phyloP scores from a whole-genome alignment of 2,888 invertebrate genomes.

The Stenolophus ochropezus region DNA sequence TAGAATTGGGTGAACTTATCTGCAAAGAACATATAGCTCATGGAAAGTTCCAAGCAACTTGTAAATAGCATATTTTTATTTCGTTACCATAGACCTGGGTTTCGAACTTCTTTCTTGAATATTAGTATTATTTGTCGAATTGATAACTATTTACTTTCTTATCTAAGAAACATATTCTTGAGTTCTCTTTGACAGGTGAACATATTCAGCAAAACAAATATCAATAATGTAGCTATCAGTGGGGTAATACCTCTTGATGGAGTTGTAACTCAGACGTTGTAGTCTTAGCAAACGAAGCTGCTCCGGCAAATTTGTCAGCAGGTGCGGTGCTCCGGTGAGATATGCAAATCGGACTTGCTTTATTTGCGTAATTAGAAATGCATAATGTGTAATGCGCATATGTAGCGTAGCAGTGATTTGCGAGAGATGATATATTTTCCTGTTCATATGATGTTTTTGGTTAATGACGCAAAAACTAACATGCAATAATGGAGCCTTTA shows the following conservation, averaged over 20 bases:
- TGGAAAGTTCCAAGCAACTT: no score
- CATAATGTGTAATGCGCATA: conserved; percentile 39
- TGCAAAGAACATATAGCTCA: no score
- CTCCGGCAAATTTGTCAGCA: conserved; percentile 19
- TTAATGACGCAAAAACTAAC: background rate
- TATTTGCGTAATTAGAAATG: conserved; percentile 30
- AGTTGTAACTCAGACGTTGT: background rate
- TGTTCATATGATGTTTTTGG: background rate
- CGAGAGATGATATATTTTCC: conserved; percentile 2
- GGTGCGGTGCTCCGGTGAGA: conserved; percentile 11
- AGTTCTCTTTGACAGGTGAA: no score
- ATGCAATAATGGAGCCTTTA: background rate
- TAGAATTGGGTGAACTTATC: no score
- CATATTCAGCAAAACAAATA: background rate
- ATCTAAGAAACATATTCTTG: no score
- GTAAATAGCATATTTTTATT: no score
- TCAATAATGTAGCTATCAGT: background rate
- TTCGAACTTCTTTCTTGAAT: no score
- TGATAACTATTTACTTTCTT: no score
- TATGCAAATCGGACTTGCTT: conserved; percentile 31
- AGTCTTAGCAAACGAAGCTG: background rate
- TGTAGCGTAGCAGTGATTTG: conserved; percentile 7
- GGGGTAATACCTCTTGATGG: background rate
- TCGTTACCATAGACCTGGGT: no score
- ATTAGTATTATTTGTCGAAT: no score